Conservation (phyloP, 2,888 invertebrate genomes). For the Diogma glabrata region DNA sequence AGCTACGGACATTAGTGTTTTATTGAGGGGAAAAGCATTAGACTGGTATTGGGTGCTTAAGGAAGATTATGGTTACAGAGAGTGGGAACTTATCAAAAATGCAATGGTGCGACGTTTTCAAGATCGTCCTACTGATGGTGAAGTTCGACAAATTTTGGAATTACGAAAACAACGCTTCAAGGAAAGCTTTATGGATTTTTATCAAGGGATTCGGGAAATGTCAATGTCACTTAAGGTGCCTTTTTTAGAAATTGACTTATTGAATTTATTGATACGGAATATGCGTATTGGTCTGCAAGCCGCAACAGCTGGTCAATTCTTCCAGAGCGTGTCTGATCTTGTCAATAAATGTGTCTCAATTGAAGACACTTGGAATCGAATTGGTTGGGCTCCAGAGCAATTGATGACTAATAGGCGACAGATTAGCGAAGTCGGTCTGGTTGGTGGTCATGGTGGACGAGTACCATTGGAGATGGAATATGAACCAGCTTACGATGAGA, state of each 20-base stretch:
- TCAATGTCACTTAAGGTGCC: neutral
- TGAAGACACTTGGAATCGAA: neutral
- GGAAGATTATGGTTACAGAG: neutral
- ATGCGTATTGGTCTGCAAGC: neutral
- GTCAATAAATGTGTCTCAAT: neutral
- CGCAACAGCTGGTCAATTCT: neutral
- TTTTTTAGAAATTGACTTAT: neutral
- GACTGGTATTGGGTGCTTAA: neutral
- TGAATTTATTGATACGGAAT: neutral
- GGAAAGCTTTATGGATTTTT: neutral
- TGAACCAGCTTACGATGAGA: no score
- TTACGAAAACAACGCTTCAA: neutral
- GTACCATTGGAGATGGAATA: neutral
- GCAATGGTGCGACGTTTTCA: neutral
- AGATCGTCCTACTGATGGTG: neutral
- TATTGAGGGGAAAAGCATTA: neutral
- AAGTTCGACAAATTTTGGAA: neutral
- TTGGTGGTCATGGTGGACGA: neutral
- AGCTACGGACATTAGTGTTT: neutral
- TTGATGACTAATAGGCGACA: neutral
- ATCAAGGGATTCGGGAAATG: neutral
- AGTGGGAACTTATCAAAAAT: neutral
- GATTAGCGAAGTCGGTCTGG: neutral
- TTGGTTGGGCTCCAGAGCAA: neutral
- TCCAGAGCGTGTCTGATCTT: neutral